Percentiles rank a stretch among this genome's conserved stretches.
Conservation (phyloP, 2,113 vertebrate genomes). For the Clarias magur region DNA sequence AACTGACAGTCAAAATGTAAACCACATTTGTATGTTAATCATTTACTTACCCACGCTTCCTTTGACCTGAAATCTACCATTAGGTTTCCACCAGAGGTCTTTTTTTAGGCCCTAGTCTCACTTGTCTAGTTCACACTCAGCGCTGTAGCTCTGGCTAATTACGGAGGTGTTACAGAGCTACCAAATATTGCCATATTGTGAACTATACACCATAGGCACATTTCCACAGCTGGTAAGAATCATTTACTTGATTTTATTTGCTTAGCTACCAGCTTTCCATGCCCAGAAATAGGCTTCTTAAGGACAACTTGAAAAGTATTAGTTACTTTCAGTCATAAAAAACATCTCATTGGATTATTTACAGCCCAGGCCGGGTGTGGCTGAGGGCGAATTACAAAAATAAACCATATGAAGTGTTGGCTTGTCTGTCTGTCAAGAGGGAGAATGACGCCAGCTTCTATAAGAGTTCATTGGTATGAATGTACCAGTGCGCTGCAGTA, state of each 20-base stretch:
- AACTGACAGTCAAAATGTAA: neutral
- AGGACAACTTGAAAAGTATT: constrained; percentile 86
- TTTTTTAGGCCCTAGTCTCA: constrained; percentile 42
- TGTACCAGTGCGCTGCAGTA: neutral
- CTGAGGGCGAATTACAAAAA: constrained; percentile 50
- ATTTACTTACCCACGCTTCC: neutral
- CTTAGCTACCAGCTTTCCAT: constrained; percentile 76
- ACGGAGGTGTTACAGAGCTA: constrained; percentile 69
- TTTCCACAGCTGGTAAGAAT: constrained; percentile 85
- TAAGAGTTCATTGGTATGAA: neutral
- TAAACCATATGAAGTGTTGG: constrained; percentile 17
- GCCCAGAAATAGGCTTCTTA: constrained; percentile 85
- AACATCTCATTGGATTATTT: constrained; percentile 78
- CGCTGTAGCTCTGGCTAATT: constrained; percentile 60
- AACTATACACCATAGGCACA: constrained; percentile 77
- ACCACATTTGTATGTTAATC: neutral
- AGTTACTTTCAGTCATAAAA: constrained; percentile 76
- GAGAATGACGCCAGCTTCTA: neutral
- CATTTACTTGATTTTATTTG: constrained; percentile 81
- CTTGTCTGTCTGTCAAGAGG: neutral
- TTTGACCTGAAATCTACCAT: constrained; percentile 1
- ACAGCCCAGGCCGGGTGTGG: constrained; percentile 62
- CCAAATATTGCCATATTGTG: constrained; percentile 63
- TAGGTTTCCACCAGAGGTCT: neutral
- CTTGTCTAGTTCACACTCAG: constrained; percentile 55